Conservation (phyloP, 2,113 vertebrate genomes). For the Zingel zingel region DNA sequence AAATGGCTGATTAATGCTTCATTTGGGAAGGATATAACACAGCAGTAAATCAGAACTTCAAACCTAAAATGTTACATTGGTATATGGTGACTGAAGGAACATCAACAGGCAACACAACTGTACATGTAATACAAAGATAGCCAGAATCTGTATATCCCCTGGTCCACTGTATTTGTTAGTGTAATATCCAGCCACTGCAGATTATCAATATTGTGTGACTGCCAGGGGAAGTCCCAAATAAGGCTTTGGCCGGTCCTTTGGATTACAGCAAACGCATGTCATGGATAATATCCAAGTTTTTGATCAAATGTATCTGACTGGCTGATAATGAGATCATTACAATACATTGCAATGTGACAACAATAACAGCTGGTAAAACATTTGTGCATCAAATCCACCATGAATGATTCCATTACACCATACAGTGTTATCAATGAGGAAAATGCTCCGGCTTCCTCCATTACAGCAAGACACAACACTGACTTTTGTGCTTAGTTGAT, state of each 20-base stretch:
- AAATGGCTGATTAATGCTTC: background rate
- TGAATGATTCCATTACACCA: constrained; percentile 63
- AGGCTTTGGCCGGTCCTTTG: constrained; percentile 3
- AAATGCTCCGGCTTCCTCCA: constrained; percentile 57
- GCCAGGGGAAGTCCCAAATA: background rate
- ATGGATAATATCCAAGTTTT: constrained; percentile 37
- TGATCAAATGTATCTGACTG: constrained; percentile 37
- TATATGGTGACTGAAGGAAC: background rate
- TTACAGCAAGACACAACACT: constrained; percentile 58
- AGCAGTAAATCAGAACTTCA: background rate
- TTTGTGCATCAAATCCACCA: constrained; percentile 64
- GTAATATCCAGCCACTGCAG: constrained; percentile 12
- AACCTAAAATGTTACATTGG: too few relatives aligned
- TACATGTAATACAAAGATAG: constrained; percentile 2
- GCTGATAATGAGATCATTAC: constrained; percentile 54
- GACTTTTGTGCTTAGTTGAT: constrained; percentile 55
- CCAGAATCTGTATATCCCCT: constrained; percentile 7
- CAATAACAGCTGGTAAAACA: constrained; percentile 50
- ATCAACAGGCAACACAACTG: background rate
- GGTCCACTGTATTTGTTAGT: background rate
- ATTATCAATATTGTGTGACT: background rate
- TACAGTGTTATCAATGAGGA: constrained; percentile 63
- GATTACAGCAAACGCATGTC: constrained; percentile 33
- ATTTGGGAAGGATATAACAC: background rate
- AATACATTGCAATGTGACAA: constrained; percentile 44